These are phyloP conservation scores for Galagoides demidoff DNA, from an alignment of 2,797 vertebrate species.

Conservation along the genomic window DNA sequence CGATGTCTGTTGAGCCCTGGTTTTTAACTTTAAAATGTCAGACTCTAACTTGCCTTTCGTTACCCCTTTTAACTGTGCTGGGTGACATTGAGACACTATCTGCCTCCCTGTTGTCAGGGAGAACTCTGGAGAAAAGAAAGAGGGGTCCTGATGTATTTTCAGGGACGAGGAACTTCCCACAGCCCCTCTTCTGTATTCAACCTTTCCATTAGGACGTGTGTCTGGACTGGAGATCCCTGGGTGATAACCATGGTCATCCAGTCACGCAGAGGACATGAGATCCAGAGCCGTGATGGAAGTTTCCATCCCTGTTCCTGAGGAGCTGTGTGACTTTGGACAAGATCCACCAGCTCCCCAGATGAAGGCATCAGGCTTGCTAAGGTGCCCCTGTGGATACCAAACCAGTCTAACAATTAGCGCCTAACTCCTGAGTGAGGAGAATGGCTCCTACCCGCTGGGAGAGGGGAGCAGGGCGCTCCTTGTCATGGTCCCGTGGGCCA, in stretches of 20 bases:
- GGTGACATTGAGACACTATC: neutral
- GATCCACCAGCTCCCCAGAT: neutral
- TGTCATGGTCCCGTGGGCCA: neutral
- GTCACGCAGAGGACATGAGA: neutral
- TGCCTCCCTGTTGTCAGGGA: neutral
- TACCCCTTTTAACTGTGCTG: neutral
- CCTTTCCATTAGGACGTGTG: neutral
- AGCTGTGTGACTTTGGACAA: neutral
- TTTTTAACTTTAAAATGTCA: constrained; percentile 71
- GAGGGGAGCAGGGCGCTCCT: neutral
- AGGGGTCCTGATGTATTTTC: neutral
- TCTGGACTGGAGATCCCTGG: neutral
- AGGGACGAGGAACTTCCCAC: neutral
- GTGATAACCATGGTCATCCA: neutral
- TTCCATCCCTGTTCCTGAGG: constrained; percentile 15
- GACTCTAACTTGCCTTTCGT: constrained; percentile 33
- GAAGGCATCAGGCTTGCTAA: neutral
- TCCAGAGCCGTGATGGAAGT: neutral
- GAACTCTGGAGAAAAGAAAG: neutral
- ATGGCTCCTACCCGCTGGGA: neutral
- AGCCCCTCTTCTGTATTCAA: neutral
- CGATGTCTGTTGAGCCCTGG: constrained; percentile 62
- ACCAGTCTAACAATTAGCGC: neutral
- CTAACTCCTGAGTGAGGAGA: neutral
- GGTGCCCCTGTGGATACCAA: neutral